Base-by-base conservation (phyloP, 1,140 invertebrate species). In the Drosophila pachea region DNA sequence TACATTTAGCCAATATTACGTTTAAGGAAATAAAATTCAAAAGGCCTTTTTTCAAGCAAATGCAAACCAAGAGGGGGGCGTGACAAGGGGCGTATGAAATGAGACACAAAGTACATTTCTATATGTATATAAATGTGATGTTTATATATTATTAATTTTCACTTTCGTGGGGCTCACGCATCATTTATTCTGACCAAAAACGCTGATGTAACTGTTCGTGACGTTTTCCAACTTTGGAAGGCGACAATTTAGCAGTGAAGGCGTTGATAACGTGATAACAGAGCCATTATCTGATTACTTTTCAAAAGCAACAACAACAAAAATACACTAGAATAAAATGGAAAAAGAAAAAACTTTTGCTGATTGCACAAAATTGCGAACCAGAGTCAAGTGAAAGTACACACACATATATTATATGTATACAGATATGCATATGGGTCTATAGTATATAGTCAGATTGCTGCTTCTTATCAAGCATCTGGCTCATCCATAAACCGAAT, bases 161-260 rank as follows among this genome's bases (percentile, higher is more conserved):
- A 7, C 33, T 45, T 45, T 45, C 14, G 22, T n/a, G 65, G 36
- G 40, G 45, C 63, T 59, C 63, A 70, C 62, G 53, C 61, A 58
- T 65, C 52, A 56, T 65, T 65, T 69, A 38, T 65, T 58, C 38
- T 47, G 22, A 7, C 6, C 33, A n/a, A 53, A 70, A 59, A n/a
- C 52, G 62, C 68, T 70, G 68, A 70, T 66, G 62, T 70, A 70
- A 70, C 54, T 8, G 35, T 66, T 70, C 53, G 68, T 70, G 68
- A 70, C 68, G 54, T 66, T 70, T 40, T 42, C 50, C 43, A 55
- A 29, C 58, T 62, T 22, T 12, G 35, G 14, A 56, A 59, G 43
- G 29, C 42, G 56, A 11, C 33, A 16, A 33, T 31, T 60, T 59
- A 31, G 14, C 45, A 14, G 43, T 66, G 45, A 60, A 66, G 56